Percentiles rank a stretch among this genome's conserved stretches.
Conservation (phyloP, 2,797 vertebrate genomes). For the Ibycter americanus region DNA sequence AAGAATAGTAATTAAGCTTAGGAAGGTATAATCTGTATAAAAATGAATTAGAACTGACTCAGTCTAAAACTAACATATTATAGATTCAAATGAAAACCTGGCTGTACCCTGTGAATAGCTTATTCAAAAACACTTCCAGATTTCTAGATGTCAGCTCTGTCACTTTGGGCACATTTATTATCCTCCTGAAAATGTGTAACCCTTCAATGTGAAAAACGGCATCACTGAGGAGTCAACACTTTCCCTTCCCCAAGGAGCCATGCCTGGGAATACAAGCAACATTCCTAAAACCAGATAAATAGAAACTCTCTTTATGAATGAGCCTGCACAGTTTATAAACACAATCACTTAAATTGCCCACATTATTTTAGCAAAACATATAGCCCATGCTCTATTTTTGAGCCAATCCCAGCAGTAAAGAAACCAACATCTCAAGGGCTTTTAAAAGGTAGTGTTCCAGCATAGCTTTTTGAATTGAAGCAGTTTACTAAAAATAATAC, state of each 20-base stretch:
- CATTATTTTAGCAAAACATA: neutral
- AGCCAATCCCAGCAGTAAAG: neutral
- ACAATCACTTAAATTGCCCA: neutral
- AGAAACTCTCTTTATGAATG: neutral
- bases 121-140: constrained; percentile 24
- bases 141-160: constrained; percentile 1
- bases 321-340: neutral
- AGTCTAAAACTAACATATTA: neutral
- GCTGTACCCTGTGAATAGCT: neutral
- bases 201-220: constrained; percentile 30
- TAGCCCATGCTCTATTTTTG: neutral
- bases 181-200: neutral
- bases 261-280: neutral
- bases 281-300: constrained; percentile 1
- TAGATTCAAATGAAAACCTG: constrained; percentile 24
- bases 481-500: neutral
- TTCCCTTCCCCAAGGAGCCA: constrained; percentile 2
- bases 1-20: constrained; percentile 50
- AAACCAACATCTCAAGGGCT: neutral
- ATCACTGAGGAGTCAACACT: neutral
- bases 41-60: constrained; percentile 40
- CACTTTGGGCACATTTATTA: constrained; percentile 22
- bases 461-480: neutral
- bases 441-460: neutral
- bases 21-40: constrained; percentile 52